These are phyloP conservation scores for Micoletzkya japonica DNA, from an alignment of 2,888 invertebrate species.

Conservation along the genomic window DNA sequence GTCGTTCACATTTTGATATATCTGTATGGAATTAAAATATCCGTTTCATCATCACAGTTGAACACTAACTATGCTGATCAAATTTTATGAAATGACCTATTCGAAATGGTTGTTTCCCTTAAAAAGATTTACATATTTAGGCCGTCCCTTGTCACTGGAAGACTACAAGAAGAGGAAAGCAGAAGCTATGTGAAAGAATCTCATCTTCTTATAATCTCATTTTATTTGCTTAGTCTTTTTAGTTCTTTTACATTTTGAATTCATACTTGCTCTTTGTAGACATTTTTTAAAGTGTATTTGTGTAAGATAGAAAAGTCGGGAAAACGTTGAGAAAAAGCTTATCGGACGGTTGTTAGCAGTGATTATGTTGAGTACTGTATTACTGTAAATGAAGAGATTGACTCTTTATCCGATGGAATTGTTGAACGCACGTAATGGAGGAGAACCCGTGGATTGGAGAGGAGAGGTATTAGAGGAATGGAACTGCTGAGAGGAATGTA, in stretches of 20 bases:
- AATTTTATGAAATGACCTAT: too few species aligned
- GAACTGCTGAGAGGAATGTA: conserved; percentile 15
- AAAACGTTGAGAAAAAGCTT: not conserved
- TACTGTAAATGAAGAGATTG: not conserved
- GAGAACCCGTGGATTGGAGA: not conserved
- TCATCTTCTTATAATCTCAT: not conserved
- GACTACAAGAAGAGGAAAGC: conserved; percentile 25
- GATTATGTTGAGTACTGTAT: not conserved
- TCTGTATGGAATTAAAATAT: too few species aligned
- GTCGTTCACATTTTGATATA: too few species aligned
- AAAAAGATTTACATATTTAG: too few species aligned
- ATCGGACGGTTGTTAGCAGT: not conserved
- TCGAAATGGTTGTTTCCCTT: too few species aligned
- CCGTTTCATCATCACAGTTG: too few species aligned
- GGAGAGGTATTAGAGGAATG: conserved; percentile 5
- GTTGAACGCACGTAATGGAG: not conserved
- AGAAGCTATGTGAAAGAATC: not conserved
- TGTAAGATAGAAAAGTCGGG: not conserved
- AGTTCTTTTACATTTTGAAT: not conserved
- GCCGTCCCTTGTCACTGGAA: conserved; percentile 18
- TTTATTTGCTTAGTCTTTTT: not conserved
- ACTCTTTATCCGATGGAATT: not conserved
- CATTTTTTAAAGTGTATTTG: not conserved
- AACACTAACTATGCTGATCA: too few species aligned
- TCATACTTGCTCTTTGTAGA: not conserved